Evolutionary conservation across 2,888 invertebrate species (phyloP), one percentile per base, ranked within the genome.

Genomic region (Selenia dentaria): DNA sequence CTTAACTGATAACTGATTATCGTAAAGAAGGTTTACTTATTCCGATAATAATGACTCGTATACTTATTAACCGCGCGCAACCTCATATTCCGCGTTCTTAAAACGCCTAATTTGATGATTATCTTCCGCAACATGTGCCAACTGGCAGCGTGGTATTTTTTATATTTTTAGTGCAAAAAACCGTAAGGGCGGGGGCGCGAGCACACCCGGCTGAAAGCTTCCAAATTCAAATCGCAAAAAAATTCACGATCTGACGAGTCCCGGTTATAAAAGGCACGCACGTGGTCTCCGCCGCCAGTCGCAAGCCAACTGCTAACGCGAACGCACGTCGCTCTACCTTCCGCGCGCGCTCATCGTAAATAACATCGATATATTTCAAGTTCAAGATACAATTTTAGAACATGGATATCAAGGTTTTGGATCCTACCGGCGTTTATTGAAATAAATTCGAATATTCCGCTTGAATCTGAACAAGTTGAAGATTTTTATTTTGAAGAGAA

Each of bases 201-300:
- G 77, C 78, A 80, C 84, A 83, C 83, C 80, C 82, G 77, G 82
- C 87, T 86, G 86, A 87, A 88, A 89, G 86, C 87, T 86, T 84
- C 87, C 84, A 86, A 88, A 88, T 83, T 87, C 79, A 71, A 83
- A 83, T 81, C 77, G 85, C 87, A 85, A 90, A 22, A 79, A 87
- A 84, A 88, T 83, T 76, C 78, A 83, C 85, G 79, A 82, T 71
- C 74, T 80, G 74, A 67, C 79, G 75, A 79, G 77, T 76, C 70
- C 65, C 69, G 72, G 65, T 64, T 87, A 87, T 89, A 89, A 80
- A 89, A 80, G 71, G 57, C 59, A 63, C 76, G 81, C 87, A 88
- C 88, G 87, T 88, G 88, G 71, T 65, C 65, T 25, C 62, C 68
- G 61, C 65, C 59, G 69, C 70, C 76, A 90, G 89, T 88, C 80